Evolutionary conservation across 2,797 vertebrate genomes (phyloP), one percentile per base, ranked within the genome.

Genomic region (Acipenser ruthenus): DNA sequence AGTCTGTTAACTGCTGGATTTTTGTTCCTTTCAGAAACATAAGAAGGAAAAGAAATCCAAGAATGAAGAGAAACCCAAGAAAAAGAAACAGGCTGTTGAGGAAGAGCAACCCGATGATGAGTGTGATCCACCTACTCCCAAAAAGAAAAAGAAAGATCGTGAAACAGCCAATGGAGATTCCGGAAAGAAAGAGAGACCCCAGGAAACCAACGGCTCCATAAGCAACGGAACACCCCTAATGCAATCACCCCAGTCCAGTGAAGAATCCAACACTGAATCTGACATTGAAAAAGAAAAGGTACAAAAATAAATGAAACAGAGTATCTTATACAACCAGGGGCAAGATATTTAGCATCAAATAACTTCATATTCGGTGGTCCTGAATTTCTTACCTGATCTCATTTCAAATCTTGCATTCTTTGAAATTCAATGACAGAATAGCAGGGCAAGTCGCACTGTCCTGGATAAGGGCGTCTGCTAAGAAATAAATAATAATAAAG

Each of bases 81-180:
- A 81, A 70, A 78, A 80, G 53, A 48, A 55, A 37, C 37, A 70
- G n/a, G 48, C 10, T n/a, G 15, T 66, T 7, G 11, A 50, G 50
- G 72, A 71, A 15, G 78, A 74, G 1, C 63, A 74, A 50, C 56
- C 60, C 1, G 60, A 61, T 0, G 78, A 74, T 4, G 74, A 79
- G 64, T 82, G 78, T 75, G 84, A 85, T 23, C 74, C 87, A 68
- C 89, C 89, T n/a, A 72, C 82, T 71, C 78, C 86, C n/a, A 93
- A 91, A 64, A 93, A 90, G 79, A 81, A 84, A 59, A 91, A 88
- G 76, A 88, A 82, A 72, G 74, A 81, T 37, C 37, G 7, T 65
- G 82, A 85, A 69, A 72, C 79, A 72, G 67, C 66, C 6, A 77
- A 65, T 1, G 81, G 71, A 58, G 48, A 80, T 60, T 23, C 8